These are phyloP conservation scores for Pandemis corylana DNA, from an alignment of 2,888 invertebrate genomes.

Conservation along the genomic window DNA sequence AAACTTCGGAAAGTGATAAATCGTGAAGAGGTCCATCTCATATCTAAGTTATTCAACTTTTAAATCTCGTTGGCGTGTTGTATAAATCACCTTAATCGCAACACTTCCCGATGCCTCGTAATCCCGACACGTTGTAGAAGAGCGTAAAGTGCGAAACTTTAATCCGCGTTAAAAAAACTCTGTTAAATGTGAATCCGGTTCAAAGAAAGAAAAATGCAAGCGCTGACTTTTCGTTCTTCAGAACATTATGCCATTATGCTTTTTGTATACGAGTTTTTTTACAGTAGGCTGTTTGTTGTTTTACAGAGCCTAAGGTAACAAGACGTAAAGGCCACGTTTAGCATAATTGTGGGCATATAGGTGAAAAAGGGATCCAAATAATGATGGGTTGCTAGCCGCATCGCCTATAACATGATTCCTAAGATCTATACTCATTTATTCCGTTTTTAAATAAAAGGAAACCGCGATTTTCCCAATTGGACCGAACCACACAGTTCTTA, in stretches of 20 bases:
- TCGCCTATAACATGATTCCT: no score
- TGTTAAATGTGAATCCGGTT: constrained; percentile 22
- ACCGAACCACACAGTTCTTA: background rate
- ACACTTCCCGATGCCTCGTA: constrained; percentile 47
- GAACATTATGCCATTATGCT: constrained; percentile 5
- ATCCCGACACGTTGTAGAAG: constrained; percentile 38
- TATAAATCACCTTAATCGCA: constrained; percentile 62
- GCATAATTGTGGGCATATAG: no score
- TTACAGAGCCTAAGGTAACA: no score
- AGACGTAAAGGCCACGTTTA: no score
- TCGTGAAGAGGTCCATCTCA: constrained; percentile 18
- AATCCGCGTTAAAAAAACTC: constrained; percentile 42
- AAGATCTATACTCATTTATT: no score
- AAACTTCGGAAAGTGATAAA: constrained; percentile 47
- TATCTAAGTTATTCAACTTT: constrained; percentile 42
- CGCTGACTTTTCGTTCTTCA: constrained; percentile 9
- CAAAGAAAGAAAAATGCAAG: constrained; percentile 17
- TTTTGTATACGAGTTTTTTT: background rate
- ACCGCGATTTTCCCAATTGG: background rate
- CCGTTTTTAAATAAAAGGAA: background rate
- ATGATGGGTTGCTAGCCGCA: no score
- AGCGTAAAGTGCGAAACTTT: constrained; percentile 45
- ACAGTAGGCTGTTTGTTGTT: no score
- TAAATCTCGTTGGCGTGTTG: constrained; percentile 43
- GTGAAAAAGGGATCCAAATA: no score